Evolutionary conservation across 2,888 invertebrate species (phyloP), one percentile per base, ranked within the genome.

Genomic region (Amiota mariae): DNA sequence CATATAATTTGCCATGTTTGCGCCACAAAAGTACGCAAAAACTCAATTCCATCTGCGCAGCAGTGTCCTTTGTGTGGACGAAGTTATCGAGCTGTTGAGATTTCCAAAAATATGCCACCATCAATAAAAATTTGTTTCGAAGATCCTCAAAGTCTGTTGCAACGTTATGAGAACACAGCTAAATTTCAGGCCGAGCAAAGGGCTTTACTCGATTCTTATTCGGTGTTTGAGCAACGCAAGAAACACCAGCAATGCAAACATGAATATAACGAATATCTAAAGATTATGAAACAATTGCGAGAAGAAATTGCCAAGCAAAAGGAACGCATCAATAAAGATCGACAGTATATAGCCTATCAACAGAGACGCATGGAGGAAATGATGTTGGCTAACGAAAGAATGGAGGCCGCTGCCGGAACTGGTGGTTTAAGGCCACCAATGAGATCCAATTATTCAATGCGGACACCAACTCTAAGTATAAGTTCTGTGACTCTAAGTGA

Each of bases 121-220:
- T n/a, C 49, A 8, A 18, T 75, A n/a, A 72, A 71, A 11, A 73
- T 75, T 49, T 36, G 36, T 6, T 81, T 81, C 47, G 73, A 70
- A 12, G 73, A 77, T 57, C 70, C 76, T 1, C 46, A 71, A 13
- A 76, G 75, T 10, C 49, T 74, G 8, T 77, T 72, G 46, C 72
- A 72, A 15, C 72, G 67, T 6, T 77, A 66, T 49, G 75, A 77
- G 24, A 76, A 74, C 59, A 72, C 75, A 1, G n/a, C 70, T 20
- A 76, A 75, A 74, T 80, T 80, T 51, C 81, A 81, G 46, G 57
- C 73, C 36, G 75, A 76, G 8, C 79, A 81, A 59, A 67, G 75
- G 63, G 63, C 70, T 0, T 70, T 63, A n/a, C 46, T 74, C 1
- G 71, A 49, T 24, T 51, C 66, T 15, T 54, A 80, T 54, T 47